Conservation (phyloP, 2,888 invertebrate genomes). For the Reticulitermes lucifugus region DNA sequence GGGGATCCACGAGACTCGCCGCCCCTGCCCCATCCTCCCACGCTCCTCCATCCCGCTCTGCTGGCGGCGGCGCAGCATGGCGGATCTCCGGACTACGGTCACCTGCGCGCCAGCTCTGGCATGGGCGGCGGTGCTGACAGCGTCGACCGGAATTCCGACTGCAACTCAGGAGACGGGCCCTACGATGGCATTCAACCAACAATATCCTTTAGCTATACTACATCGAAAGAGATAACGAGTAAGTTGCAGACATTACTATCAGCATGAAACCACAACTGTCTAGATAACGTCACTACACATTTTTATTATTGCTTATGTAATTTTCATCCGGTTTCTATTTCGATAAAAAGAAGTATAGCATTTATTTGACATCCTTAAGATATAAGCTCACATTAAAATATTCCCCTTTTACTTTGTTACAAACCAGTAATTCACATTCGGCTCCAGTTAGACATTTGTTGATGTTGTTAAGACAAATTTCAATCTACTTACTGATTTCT, state of each 20-base stretch:
- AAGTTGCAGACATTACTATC: slow-evolving; percentile 30
- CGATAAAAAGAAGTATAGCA: too few species aligned
- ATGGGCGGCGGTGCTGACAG: slow-evolving; percentile 75
- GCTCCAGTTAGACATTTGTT: too few species aligned
- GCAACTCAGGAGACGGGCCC: slow-evolving; percentile 90
- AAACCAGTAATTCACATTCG: too few species aligned
- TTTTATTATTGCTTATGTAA: too few species aligned
- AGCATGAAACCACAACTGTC: too few species aligned
- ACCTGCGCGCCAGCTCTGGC: slow-evolving; percentile 69
- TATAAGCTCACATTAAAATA: too few species aligned
- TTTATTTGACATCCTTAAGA: too few species aligned
- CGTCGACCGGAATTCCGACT: slow-evolving; percentile 88
- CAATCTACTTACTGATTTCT: background rate
- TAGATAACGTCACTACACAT: too few species aligned
- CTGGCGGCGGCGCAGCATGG: slow-evolving; percentile 86
- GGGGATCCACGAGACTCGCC: slow-evolving; percentile 83
- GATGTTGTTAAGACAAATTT: too few species aligned
- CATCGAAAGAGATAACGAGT: slow-evolving; percentile 33
- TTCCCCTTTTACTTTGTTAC: too few species aligned
- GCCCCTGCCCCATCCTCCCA: slow-evolving; percentile 82
- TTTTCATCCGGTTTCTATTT: too few species aligned
- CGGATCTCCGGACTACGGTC: slow-evolving; percentile 84
- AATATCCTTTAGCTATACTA: slow-evolving; percentile 88
- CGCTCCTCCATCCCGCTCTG: slow-evolving; percentile 87
- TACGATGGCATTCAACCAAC: slow-evolving; percentile 95